Percentiles rank a stretch among this genome's conserved stretches.
These are phyloP conservation scores for Samia ricini DNA, from an alignment of 1,140 invertebrate genomes.

Conservation along the genomic window DNA sequence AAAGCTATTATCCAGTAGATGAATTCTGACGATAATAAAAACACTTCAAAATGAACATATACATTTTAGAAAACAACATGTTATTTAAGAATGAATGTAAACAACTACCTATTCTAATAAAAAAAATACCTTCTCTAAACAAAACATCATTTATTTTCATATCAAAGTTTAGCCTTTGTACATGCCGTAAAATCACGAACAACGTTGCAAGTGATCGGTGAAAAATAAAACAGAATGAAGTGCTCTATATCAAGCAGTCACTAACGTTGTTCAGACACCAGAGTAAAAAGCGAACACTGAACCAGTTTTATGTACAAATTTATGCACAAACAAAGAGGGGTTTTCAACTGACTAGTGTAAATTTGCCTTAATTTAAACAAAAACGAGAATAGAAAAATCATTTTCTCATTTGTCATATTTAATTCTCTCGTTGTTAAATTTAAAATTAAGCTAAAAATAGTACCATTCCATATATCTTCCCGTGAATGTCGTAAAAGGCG, in stretches of 20 bases:
- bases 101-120: background rate
- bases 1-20: no score
- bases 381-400: no score
- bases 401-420: no score
- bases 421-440: no score
- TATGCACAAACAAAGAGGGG: slow-evolving; percentile 17
- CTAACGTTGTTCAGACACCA: slow-evolving; percentile 19
- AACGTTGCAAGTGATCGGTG: slow-evolving; percentile 16
- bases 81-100: no score
- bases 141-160: background rate
- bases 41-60: no score
- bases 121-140: background rate
- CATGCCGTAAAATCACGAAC: slow-evolving; percentile 24
- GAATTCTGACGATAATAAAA: no score
- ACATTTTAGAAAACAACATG: no score
- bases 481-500: no score
- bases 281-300: slow-evolving; percentile 18
- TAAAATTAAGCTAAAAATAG: no score
- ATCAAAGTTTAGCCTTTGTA: slow-evolving; percentile 2
- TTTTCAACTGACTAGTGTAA: slow-evolving; percentile 9
- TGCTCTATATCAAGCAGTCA: slow-evolving; percentile 24
- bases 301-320: slow-evolving; percentile 21
- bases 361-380: no score
- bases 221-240: slow-evolving; percentile 20
- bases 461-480: no score